Conservation (phyloP, 2,113 vertebrate genomes). For the Macquaria australasica region DNA sequence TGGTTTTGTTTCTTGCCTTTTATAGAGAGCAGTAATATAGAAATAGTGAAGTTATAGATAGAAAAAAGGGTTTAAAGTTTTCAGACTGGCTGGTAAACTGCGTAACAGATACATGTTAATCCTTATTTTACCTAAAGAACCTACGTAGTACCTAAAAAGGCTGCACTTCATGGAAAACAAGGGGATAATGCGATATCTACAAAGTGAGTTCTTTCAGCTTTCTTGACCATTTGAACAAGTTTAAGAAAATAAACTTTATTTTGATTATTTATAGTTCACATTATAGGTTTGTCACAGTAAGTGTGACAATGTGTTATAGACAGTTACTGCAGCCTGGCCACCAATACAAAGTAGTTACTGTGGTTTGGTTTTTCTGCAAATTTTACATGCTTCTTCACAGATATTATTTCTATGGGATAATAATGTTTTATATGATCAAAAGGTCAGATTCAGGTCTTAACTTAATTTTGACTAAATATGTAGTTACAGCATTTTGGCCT, state of each 20-base stretch:
- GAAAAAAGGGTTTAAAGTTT: neutral
- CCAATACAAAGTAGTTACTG: neutral
- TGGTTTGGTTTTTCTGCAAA: neutral
- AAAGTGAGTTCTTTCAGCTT: neutral
- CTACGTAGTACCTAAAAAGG: neutral
- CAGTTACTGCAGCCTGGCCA: neutral
- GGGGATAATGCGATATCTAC: neutral
- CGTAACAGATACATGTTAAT: neutral
- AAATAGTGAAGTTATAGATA: neutral
- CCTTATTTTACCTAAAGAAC: neutral
- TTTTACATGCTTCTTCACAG: neutral
- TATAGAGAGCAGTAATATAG: constrained; percentile 3
- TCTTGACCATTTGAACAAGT: neutral
- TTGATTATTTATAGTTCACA: neutral
- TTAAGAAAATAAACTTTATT: neutral
- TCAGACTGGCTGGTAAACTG: constrained; percentile 1
- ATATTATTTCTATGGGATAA: neutral
- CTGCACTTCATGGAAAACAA: constrained; percentile 2
- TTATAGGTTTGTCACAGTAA: neutral
- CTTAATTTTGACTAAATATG: neutral
- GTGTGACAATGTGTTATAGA: neutral
- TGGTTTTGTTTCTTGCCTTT: constrained; percentile 44
- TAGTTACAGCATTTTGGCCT: neutral
- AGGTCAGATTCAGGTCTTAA: neutral
- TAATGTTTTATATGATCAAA: neutral